Evolutionary conservation across 1,140 invertebrate species (phyloP).

Genomic region (Spodoptera frugiperda): DNA sequence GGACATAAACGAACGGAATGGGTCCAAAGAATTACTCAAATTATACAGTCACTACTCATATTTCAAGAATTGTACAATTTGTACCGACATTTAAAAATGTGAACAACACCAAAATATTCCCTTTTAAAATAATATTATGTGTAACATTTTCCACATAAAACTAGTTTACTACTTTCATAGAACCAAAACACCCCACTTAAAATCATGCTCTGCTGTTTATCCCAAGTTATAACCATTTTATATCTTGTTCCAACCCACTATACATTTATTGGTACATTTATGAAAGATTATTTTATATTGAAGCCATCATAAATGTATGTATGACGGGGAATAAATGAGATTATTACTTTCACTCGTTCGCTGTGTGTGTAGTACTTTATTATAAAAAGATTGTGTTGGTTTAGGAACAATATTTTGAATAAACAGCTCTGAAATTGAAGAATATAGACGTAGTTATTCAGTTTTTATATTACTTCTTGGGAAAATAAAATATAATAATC

Average conservation of each 20-base stretch:
- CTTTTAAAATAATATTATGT: too few species aligned
- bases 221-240: slow-evolving; percentile 18
- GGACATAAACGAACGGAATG: too few species aligned
- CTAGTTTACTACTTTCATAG: neutral
- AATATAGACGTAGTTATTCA: too few species aligned
- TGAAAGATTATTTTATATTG: slow-evolving; percentile 14
- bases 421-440: neutral
- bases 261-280: slow-evolving; percentile 22
- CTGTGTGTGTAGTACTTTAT: neutral
- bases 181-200: neutral
- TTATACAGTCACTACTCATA: too few species aligned
- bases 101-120: too few species aligned
- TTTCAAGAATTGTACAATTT: too few species aligned
- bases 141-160: neutral
- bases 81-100: too few species aligned
- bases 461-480: too few species aligned
- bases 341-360: neutral
- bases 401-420: too few species aligned
- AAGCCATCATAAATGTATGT: slow-evolving; percentile 5
- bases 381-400: neutral
- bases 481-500: too few species aligned
- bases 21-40: too few species aligned
- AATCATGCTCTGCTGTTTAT: slow-evolving; percentile 10
- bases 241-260: neutral
- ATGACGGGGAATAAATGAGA: neutral